phyloP scores from a whole-genome alignment of 2,888 invertebrate species.

The Steinernema carpocapsae region DNA sequence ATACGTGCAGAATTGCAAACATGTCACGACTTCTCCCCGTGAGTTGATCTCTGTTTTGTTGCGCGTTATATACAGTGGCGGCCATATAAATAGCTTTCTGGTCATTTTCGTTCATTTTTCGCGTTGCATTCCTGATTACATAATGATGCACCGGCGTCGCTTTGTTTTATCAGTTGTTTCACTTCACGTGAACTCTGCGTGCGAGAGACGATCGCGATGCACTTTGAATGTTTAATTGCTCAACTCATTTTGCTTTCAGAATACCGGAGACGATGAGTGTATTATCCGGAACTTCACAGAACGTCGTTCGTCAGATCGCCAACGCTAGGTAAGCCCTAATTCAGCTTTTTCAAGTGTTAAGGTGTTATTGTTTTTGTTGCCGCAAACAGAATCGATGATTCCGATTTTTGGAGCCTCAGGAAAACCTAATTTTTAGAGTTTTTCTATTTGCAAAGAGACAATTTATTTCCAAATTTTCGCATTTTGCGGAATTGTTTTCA shows the following conservation, averaged over 20 bases:
- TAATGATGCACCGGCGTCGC: no score
- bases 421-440: no score
- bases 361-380: neutral
- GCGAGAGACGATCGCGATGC: neutral
- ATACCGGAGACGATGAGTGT: conserved; percentile 15
- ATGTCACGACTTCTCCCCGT: neutral
- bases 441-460: no score
- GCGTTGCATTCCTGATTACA: neutral
- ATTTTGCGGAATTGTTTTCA: no score
- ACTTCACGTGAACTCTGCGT: conserved; percentile 14
- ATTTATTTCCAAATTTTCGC: no score
- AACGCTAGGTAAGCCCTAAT: conserved; percentile 8
- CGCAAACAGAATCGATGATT: no score
- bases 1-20: neutral
- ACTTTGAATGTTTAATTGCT: neutral
- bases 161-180: conserved; percentile 25
- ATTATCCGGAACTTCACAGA: neutral
- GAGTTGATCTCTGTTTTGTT: conserved; percentile 1
- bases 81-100: no score
- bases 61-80: no score
- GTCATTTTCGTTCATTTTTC: no score
- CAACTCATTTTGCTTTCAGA: neutral
- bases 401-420: no score
- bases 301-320: conserved; percentile 11
- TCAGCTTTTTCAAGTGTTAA: neutral